Percentiles rank a stretch among this genome's conserved stretches.
phyloP scores from a whole-genome alignment of 2,113 vertebrate species.

The Gopherus evgoodei region DNA sequence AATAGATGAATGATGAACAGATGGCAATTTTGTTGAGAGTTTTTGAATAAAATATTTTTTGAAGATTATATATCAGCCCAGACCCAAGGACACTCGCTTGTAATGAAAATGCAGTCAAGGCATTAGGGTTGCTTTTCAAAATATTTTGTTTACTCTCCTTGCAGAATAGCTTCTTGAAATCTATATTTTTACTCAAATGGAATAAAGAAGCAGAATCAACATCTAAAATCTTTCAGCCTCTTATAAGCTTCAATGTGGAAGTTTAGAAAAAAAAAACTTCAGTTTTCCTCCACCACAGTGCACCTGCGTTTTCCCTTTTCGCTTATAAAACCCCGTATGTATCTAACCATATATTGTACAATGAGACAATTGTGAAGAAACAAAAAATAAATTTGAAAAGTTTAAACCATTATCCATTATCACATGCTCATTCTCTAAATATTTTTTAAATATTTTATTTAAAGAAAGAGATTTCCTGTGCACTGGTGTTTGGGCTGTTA shows the following conservation, averaged over 20 bases:
- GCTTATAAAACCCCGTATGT: not conserved
- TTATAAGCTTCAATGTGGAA: not conserved
- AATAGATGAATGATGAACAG: not conserved
- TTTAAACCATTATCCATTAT: conserved; percentile 8
- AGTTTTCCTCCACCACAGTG: conserved; percentile 3
- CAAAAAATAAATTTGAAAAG: not conserved
- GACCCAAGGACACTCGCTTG: not conserved
- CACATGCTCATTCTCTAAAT: not conserved
- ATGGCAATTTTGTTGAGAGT: not conserved
- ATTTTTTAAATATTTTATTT: conserved; percentile 41
- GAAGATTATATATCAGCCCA: not conserved
- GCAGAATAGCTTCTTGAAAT: not conserved
- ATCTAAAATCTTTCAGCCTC: not conserved
- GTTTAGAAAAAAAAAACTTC: not conserved
- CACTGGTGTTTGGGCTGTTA: conserved; percentile 15
- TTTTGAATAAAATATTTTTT: not conserved
- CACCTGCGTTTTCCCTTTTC: conserved; percentile 23
- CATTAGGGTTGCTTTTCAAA: not conserved
- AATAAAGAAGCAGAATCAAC: not conserved
- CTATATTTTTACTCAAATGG: not conserved
- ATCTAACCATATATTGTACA: not conserved
- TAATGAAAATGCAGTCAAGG: not conserved
- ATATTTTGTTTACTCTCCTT: not conserved
- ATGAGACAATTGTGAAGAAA: conserved; percentile 37
- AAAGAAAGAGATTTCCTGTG: conserved; percentile 64